Conservation (phyloP, 2,888 invertebrate genomes). For the Argyresthia albistria region DNA sequence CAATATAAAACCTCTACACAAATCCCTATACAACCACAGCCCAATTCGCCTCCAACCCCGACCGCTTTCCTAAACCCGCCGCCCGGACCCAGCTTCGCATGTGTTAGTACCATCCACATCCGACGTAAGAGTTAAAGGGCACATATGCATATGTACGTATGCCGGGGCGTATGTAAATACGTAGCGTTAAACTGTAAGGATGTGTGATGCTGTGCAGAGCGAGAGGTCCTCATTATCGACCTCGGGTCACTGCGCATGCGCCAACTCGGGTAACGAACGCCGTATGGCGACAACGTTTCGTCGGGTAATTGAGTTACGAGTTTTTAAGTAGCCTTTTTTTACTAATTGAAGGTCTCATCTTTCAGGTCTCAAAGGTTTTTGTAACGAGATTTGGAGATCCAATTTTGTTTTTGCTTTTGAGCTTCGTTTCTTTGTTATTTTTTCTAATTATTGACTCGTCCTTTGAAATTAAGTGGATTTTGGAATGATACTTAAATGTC, state of each 20-base stretch:
- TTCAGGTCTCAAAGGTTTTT: too few species aligned
- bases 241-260: conserved; percentile 72
- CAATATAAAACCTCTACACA: too few species aligned
- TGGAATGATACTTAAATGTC: too few species aligned
- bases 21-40: not conserved
- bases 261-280: conserved; percentile 64
- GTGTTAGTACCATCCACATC: conserved; percentile 4
- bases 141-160: conserved; percentile 59
- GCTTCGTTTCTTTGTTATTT: not conserved
- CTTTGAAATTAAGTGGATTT: too few species aligned
- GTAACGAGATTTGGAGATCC: not conserved
- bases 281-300: conserved; percentile 70
- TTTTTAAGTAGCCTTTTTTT: conserved; percentile 50
- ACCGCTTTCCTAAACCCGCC: not conserved
- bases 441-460: too few species aligned
- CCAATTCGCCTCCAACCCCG: not conserved
- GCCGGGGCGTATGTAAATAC: conserved; percentile 64
- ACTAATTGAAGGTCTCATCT: too few species aligned
- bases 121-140: conserved; percentile 27
- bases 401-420: not conserved
- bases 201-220: conserved; percentile 66
- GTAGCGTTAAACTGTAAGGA: conserved; percentile 63
- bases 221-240: conserved; percentile 73
- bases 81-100: not conserved
- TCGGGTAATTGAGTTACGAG: conserved; percentile 71